Evolutionary conservation across 2,113 vertebrate species (phyloP), one percentile per base, ranked within the genome.

Genomic region (Sapajus apella): DNA sequence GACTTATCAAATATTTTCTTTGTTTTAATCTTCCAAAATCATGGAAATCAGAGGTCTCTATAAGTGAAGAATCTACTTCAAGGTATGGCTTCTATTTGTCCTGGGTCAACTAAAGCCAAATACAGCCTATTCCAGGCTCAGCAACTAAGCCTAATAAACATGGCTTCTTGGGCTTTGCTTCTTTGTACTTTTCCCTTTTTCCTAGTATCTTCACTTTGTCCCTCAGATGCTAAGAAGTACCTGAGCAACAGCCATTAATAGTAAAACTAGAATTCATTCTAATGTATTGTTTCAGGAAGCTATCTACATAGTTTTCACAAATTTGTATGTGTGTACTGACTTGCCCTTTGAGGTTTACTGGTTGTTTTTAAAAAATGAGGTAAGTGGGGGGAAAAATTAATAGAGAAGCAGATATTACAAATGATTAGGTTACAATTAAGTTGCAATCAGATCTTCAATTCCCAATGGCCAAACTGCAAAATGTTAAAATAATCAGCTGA

Each of bases 401-500:
- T 4, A 80, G 55, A 92, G 40, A 0, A 90, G 8, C 30, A 93
- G 47, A 56, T 68, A 93, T 9, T 88, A 6, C 23, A 88, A 86
- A 73, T 61, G n/a, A 92, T 47, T 75, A 91, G n/a, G 50, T 77
- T 75, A 52, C 13, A 81, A 92, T 47, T 75, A 91, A 30, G 50
- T 77, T 81, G 37, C 13, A 86, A 58, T 81, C 16, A 92, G 37
- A 58, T 37, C n/a, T 90, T 87, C 23, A 93, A 80, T 47, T 92
- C n/a, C 21, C 82, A 70, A 50, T 13, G 43, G 77, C 40, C 96
- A 94, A 97, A 95, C 94, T 83, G 21, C 32, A 92, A 77, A 72
- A 82, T 21, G 72, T 55, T 88, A 92, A 95, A 97, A 96, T 80
- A 90, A 95, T 80, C 61, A 93, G 82, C 0, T 91, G 35, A 80